A percentile compares a stretch with the other conserved stretches of the same genome.
phyloP scores from a whole-genome alignment of 2,888 invertebrate species.

The Drosophila mimetica region DNA sequence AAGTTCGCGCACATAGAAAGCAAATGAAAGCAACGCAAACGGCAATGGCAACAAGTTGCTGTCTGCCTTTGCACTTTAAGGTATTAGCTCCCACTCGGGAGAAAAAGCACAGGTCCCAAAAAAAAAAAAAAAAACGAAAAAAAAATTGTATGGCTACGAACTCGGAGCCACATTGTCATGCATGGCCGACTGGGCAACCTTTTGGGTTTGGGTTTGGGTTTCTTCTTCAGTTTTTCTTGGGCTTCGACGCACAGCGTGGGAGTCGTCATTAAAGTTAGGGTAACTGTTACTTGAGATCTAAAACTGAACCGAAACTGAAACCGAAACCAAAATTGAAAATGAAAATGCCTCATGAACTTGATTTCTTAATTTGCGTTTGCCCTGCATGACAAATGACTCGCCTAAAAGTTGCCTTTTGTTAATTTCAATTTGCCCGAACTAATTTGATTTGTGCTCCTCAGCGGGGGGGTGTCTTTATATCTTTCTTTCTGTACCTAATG shows the following conservation, averaged over 20 bases:
- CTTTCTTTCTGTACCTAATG: neutral
- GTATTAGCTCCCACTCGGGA: constrained; percentile 12
- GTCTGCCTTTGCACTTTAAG: constrained; percentile 32
- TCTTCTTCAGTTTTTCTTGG: constrained; percentile 7
- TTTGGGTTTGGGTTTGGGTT: constrained; percentile 18
- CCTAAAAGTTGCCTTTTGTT: constrained; percentile 32
- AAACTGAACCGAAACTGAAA: constrained; percentile 61
- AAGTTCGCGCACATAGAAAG: constrained; percentile 71
- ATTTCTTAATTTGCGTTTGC: constrained; percentile 67
- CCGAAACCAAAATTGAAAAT: constrained; percentile 70
- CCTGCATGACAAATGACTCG: constrained; percentile 48
- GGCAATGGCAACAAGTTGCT: constrained; percentile 18
- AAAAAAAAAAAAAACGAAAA: neutral
- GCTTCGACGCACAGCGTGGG: constrained; percentile 43
- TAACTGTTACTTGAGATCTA: neutral
- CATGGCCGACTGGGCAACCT: constrained; percentile 41
- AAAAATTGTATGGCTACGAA: constrained; percentile 10
- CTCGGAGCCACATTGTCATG: constrained; percentile 30
- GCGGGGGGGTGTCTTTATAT: neutral
- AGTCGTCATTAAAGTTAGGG: constrained; percentile 23
- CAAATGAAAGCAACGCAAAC: constrained; percentile 65
- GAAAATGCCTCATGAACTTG: constrained; percentile 70
- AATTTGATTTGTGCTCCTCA: constrained; percentile 55
- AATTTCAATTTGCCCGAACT: constrained; percentile 71
- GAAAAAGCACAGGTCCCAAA: constrained; percentile 2